Conservation (phyloP, 2,888 invertebrate species). For the Trachelus iudaicus region DNA sequence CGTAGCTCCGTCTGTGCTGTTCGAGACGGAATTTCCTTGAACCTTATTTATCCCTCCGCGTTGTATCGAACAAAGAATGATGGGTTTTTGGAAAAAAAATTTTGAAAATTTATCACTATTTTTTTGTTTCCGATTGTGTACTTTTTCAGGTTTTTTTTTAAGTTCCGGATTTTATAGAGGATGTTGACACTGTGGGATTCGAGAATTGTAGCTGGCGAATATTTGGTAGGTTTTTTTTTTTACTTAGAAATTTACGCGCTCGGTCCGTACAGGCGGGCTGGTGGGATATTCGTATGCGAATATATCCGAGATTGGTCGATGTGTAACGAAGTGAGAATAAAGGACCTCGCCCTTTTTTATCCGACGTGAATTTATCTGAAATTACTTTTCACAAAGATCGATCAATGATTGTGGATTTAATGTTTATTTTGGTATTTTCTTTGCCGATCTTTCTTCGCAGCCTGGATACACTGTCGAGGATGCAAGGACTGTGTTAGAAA, state of each 20-base stretch:
- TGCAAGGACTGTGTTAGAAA: background rate
- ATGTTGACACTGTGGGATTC: background rate
- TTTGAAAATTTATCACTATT: background rate
- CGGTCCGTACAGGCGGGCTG: background rate
- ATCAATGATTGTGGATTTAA: background rate
- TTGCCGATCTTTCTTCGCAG: background rate
- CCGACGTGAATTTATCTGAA: background rate
- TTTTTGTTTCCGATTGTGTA: background rate
- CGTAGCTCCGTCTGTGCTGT: conserved; percentile 36
- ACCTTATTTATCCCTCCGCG: too few relatives aligned
- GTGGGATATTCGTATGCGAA: background rate
- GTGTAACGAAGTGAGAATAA: background rate
- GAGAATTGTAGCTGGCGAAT: background rate
- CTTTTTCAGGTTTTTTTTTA: background rate
- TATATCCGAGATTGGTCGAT: background rate
- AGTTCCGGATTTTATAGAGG: background rate
- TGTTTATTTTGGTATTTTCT: background rate
- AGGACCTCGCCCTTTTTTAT: background rate
- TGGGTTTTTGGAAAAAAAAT: background rate
- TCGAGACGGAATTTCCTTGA: background rate
- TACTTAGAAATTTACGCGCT: background rate
- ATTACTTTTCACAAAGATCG: background rate
- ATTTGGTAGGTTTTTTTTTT: background rate
- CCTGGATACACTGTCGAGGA: background rate
- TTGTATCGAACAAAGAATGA: background rate